Conservation (phyloP, 2,113 vertebrate genomes). For the Heterotis niloticus region DNA sequence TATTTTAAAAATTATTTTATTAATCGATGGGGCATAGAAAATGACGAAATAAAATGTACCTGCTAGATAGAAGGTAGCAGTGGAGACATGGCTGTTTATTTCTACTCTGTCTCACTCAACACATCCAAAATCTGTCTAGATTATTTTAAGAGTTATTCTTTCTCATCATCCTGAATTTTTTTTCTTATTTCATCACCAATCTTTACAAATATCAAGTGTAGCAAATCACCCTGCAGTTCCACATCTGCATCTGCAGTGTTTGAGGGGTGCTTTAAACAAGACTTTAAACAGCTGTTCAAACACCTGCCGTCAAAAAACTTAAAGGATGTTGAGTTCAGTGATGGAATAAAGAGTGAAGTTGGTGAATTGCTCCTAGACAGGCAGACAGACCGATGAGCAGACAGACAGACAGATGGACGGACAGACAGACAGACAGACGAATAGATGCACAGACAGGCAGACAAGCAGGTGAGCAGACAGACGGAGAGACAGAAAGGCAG, state of each 20-base stretch:
- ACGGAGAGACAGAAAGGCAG: too few species aligned
- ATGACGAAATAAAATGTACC: constrained; percentile 43
- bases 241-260: neutral
- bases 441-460: too few species aligned
- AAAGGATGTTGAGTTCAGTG: too few species aligned
- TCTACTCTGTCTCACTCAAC: constrained; percentile 22
- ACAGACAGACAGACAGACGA: too few species aligned
- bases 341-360: too few species aligned
- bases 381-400: too few species aligned
- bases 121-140: constrained; percentile 35
- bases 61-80: constrained; percentile 19
- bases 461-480: too few species aligned
- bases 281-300: neutral
- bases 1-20: constrained; percentile 47
- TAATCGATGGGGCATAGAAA: constrained; percentile 49
- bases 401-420: too few species aligned
- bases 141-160: constrained; percentile 5
- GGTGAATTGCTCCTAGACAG: too few species aligned
- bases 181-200: too few species aligned
- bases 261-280: neutral
- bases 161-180: constrained; percentile 2
- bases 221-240: neutral
- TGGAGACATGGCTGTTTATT: constrained; percentile 3
- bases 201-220: constrained; percentile 6
- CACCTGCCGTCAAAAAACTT: neutral